phyloP scores from a whole-genome alignment of 2,797 vertebrate species.

The Tangara arthus region DNA sequence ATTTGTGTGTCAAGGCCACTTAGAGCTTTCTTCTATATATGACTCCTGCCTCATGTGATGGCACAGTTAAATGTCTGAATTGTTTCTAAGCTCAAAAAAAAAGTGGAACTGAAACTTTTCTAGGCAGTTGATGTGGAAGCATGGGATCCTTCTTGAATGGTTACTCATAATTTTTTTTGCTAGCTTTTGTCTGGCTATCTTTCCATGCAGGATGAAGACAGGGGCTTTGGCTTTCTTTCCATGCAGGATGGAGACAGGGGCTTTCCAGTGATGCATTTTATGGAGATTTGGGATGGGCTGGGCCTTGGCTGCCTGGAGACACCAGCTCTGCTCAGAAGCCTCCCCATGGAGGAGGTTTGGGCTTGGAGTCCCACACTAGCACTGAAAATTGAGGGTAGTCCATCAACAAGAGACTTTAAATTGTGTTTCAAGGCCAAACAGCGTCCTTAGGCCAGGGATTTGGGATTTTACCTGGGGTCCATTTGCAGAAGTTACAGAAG shows the following conservation, averaged over 20 bases:
- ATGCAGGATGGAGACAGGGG: background rate
- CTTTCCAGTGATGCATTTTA: background rate
- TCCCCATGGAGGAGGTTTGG: fast-evolving
- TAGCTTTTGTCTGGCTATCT: background rate
- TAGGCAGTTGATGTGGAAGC: background rate
- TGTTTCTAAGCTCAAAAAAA: background rate
- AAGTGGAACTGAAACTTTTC: background rate
- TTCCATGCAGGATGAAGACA: background rate
- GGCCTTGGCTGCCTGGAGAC: background rate
- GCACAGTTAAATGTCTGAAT: background rate
- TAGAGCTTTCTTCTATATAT: constrained; percentile 10
- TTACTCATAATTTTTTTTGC: background rate
- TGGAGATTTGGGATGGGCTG: background rate
- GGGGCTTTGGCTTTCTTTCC: background rate
- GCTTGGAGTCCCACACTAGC: background rate
- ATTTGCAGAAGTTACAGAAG: background rate
- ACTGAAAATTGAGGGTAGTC: background rate
- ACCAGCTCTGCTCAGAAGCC: background rate
- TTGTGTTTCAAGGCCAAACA: background rate
- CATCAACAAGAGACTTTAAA: background rate
- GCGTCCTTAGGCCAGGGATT: background rate
- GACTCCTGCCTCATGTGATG: background rate
- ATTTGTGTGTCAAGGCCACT: constrained; percentile 37
- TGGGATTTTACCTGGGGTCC: background rate
- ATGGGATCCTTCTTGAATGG: background rate